Evolutionary conservation across 2,797 vertebrate genomes (phyloP), one percentile per base, ranked within the genome.

Genomic region (Tympanoctomys barrerae): DNA sequence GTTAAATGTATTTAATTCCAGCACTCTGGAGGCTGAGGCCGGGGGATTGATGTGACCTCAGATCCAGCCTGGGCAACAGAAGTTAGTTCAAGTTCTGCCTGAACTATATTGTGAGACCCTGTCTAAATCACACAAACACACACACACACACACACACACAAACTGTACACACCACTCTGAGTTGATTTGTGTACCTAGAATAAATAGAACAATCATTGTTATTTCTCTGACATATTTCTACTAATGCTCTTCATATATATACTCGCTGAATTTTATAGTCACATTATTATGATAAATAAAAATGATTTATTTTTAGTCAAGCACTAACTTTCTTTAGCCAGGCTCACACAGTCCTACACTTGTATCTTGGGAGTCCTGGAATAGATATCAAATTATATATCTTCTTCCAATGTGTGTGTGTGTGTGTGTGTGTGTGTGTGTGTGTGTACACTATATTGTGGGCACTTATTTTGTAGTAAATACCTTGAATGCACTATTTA

Each of bases 291-390:
- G 22, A 19, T 36, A 49, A 68, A 86, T 59, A 10, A 71, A 62
- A 79, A 91, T 19, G 16, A 21, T 89, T 94, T 54, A 12, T 36
- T 89, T 89, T 68, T 39, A n/a, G 21, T n/a, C 73, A 92, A 90
- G 90, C 2, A 7, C 16, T 49, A 52, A 2, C 16, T 78, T 84
- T 66, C 62, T 46, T 83, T 57, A 28, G 4, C 4, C 31, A 77
- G 39, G 2, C 39, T n/a, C 24, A 3, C 8, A 18, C 21, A 62
- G 54, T 21, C 10, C 71, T 61, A 66, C 8, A 46, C 49, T 82
- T 79, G 21, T 46, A 19, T 49, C 57, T 79, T 33, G 2, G 4
- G 1, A 2, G 10, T 70, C 7, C 9, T 3, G 0, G 13, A 24
- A 28, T n/a, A 75, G 61, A 10, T 59, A n/a, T 33, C 10, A 54